These are phyloP conservation scores for Tipula vernalis DNA, from an alignment of 2,888 invertebrate genomes.

Conservation along the genomic window DNA sequence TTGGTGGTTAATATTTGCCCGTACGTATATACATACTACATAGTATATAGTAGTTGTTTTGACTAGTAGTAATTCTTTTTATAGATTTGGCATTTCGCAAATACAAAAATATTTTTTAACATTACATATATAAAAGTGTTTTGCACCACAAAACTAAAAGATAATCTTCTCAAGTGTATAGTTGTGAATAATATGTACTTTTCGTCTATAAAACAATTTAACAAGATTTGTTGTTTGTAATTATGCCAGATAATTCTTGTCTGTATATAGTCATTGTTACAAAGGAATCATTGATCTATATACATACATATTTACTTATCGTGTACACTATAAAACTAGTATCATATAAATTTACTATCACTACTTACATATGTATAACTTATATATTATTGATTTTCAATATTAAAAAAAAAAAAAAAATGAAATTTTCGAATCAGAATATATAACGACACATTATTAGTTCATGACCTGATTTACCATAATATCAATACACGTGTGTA, in stretches of 20 bases:
- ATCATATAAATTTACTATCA: background rate
- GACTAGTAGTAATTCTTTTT: background rate
- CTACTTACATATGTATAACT: background rate
- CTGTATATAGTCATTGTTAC: background rate
- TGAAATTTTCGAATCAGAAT: background rate
- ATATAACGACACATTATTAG: background rate
- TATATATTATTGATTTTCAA: background rate
- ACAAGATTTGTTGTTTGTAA: background rate
- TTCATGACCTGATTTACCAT: slow-evolving; percentile 4
- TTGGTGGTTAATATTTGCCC: background rate
- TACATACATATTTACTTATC: background rate
- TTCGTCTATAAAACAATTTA: background rate
- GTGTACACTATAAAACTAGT: background rate
- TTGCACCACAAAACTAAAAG: background rate
- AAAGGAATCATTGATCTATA: background rate
- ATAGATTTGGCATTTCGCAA: background rate
- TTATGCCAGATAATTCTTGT: background rate
- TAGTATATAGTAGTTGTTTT: background rate
- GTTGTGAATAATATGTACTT: background rate
- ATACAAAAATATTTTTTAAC: background rate
- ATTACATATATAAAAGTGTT: background rate
- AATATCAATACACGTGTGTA: background rate
- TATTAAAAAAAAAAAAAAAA: background rate
- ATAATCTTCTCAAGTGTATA: background rate
- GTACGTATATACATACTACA: background rate